Conservation (phyloP, 2,888 invertebrate species). For the Caradrina clavipalpis region DNA sequence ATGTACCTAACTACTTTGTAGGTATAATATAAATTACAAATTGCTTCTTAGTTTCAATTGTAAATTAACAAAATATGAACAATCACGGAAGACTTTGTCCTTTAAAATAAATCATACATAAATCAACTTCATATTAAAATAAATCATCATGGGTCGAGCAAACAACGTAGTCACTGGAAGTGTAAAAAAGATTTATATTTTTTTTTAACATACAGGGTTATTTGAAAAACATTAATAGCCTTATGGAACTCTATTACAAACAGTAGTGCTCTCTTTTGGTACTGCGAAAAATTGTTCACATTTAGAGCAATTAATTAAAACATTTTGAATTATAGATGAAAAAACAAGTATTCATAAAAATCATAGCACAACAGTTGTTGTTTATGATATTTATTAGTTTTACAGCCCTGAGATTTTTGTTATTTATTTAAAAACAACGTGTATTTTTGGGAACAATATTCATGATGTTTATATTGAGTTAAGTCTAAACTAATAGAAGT, state of each 20-base stretch:
- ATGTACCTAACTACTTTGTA: neutral
- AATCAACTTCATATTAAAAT: constrained; percentile 30
- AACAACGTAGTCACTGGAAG: neutral
- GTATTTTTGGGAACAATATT: neutral
- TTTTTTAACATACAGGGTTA: neutral
- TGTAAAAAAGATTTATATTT: constrained; percentile 2
- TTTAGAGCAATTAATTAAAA: too few relatives aligned
- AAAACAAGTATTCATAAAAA: too few relatives aligned
- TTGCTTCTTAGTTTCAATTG: constrained; percentile 18
- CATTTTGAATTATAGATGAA: too few relatives aligned
- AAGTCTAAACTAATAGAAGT: constrained; percentile 78
- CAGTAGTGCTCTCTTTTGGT: too few relatives aligned
- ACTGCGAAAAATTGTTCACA: too few relatives aligned
- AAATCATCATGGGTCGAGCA: constrained; percentile 12
- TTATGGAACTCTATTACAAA: too few relatives aligned
- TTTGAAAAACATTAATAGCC: too few relatives aligned
- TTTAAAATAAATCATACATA: constrained; percentile 23
- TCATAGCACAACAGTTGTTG: too few relatives aligned
- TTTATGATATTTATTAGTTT: too few relatives aligned
- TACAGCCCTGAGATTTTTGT: too few relatives aligned
- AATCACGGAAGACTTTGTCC: constrained; percentile 23
- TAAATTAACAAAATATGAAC: constrained; percentile 23
- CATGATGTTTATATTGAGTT: constrained; percentile 46
- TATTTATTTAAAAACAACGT: too few relatives aligned
- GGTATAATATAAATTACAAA: neutral